Conservation (phyloP, 2,888 invertebrate species). For the Pterobdella sp. region DNA sequence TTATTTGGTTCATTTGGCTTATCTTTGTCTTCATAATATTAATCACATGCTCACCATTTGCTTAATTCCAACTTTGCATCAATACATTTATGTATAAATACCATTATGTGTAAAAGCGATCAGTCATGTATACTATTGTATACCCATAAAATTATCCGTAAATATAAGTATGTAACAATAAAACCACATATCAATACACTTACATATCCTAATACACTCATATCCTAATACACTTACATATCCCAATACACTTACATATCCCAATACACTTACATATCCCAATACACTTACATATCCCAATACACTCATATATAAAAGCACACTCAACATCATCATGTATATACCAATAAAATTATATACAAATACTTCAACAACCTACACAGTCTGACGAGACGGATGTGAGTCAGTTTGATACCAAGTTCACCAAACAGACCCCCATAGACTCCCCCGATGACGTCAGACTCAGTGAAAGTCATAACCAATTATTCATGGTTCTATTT, state of each 20-base stretch:
- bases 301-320: background rate
- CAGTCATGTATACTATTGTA: no score
- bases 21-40: no score
- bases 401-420: constrained; percentile 94
- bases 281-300: background rate
- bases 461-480: constrained; percentile 90
- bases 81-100: no score
- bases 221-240: background rate
- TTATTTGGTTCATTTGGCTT: no score
- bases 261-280: background rate
- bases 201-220: background rate
- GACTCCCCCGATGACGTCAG: constrained; percentile 84
- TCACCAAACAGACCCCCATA: constrained; percentile 91
- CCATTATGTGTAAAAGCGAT: no score
- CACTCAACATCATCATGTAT: background rate
- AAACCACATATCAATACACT: background rate
- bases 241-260: background rate
- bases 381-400: constrained; percentile 90
- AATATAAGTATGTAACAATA: no score
- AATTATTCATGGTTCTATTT: constrained; percentile 77
- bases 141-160: no score
- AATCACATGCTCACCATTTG: no score
- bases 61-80: no score
- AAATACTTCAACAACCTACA: background rate
- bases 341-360: background rate